Conservation (phyloP, 2,113 vertebrate genomes). For the Lagenorhynchus albirostris region DNA sequence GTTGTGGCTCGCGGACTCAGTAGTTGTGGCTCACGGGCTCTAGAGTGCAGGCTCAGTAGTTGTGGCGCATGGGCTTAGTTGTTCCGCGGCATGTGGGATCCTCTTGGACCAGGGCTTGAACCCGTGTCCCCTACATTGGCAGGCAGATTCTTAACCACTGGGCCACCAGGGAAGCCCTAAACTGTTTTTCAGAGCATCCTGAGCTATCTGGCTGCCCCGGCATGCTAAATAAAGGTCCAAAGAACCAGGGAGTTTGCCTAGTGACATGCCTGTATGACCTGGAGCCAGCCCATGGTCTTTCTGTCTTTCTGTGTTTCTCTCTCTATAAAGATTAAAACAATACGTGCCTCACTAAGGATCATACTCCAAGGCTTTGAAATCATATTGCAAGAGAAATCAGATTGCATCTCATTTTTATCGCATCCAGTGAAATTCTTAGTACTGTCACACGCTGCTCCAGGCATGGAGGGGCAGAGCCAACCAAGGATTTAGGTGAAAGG, state of each 20-base stretch:
- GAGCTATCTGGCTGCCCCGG: not conserved
- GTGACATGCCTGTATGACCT: not conserved
- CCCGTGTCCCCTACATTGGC: too few relatives aligned
- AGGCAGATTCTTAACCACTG: too few relatives aligned
- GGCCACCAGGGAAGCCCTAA: accelerated
- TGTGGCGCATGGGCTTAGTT: too few relatives aligned
- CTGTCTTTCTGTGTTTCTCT: not conserved
- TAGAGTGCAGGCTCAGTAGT: too few relatives aligned
- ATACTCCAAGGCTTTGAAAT: not conserved
- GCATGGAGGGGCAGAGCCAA: not conserved
- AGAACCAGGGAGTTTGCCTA: not conserved
- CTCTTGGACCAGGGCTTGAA: too few relatives aligned
- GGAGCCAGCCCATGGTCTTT: not conserved
- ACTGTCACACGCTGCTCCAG: accelerated
- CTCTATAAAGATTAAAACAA: not conserved
- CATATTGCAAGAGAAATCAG: not conserved
- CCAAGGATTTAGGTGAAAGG: not conserved
- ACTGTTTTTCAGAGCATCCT: not conserved
- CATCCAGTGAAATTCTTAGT: not conserved
- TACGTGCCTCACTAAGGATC: not conserved
- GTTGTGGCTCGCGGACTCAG: too few relatives aligned
- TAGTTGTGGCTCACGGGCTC: too few relatives aligned
- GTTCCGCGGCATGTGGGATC: too few relatives aligned
- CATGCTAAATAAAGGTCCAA: not conserved
- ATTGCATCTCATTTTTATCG: not conserved